These are phyloP conservation scores for Synanthedon myopaeformis DNA, from an alignment of 2,888 invertebrate genomes.

Conservation along the genomic window DNA sequence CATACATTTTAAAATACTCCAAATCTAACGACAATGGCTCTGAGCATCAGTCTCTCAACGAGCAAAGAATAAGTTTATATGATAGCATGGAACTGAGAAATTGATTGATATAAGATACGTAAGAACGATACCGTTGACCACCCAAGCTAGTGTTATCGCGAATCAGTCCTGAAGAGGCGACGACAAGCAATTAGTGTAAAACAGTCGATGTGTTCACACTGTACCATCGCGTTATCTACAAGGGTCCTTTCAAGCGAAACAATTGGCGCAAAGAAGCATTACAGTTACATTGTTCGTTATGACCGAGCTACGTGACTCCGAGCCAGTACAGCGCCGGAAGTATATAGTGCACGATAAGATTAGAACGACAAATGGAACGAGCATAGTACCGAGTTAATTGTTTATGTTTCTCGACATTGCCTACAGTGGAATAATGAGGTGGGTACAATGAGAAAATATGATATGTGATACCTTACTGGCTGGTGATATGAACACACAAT, in stretches of 20 bases:
- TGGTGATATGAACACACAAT: no score
- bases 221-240: constrained; percentile 22
- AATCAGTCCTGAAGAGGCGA: not conserved
- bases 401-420: no score
- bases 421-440: no score
- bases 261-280: constrained; percentile 14
- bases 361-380: constrained; percentile 14
- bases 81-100: no score
- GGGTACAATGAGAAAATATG: no score
- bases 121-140: not conserved
- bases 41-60: no score
- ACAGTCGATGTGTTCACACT: constrained; percentile 24
- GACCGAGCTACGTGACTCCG: constrained; percentile 29
- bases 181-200: constrained; percentile 23
- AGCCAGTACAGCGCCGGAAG: constrained; percentile 26
- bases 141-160: not conserved
- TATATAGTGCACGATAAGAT: constrained; percentile 28
- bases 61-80: no score
- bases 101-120: no score
- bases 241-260: constrained; percentile 20
- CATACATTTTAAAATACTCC: no score
- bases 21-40: no score
- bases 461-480: no score
- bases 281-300: constrained; percentile 28
- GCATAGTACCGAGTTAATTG: not conserved